phyloP scores from a whole-genome alignment of 2,113 vertebrate species.

The Aphyosemion australe region DNA sequence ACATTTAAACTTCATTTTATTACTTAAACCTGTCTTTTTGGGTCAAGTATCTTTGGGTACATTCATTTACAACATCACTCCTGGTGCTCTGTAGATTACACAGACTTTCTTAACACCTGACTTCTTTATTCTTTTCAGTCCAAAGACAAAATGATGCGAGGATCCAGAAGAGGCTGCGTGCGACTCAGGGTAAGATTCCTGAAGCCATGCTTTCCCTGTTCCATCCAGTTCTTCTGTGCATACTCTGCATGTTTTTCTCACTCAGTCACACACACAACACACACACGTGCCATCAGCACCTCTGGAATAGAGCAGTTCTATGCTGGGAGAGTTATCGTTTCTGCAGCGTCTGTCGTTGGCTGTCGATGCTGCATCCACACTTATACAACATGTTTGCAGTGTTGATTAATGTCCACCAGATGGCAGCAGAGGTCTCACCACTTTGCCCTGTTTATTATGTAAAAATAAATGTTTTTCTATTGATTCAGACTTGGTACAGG shows the following conservation, averaged over 20 bases:
- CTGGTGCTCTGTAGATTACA: not conserved
- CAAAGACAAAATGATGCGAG: conserved; percentile 99
- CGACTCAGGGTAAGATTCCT: conserved; percentile 87
- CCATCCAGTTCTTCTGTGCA: not conserved
- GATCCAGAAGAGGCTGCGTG: conserved; percentile 96
- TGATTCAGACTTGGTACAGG: not conserved
- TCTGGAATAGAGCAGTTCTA: not conserved
- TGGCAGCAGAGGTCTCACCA: conserved; percentile 40
- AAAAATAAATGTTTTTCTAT: not conserved
- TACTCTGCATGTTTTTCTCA: not conserved
- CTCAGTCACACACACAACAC: too few species aligned
- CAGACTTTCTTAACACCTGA: not conserved
- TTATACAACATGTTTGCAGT: conserved; percentile 1
- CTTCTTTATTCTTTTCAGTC: conserved; percentile 79
- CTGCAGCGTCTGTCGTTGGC: too few species aligned
- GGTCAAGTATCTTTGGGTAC: too few species aligned
- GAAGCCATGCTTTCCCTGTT: not conserved
- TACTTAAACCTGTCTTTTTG: too few species aligned
- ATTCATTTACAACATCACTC: not conserved
- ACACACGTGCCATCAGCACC: not conserved
- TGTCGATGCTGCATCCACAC: not conserved
- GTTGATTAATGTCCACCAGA: conserved; percentile 53
- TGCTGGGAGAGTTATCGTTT: not conserved
- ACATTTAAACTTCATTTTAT: too few species aligned
- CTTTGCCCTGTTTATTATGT: not conserved